Base-by-base conservation (phyloP, 30 jellyfish, hydroid and myxozoan genomes). In the Clytia hemisphaerica region DNA sequence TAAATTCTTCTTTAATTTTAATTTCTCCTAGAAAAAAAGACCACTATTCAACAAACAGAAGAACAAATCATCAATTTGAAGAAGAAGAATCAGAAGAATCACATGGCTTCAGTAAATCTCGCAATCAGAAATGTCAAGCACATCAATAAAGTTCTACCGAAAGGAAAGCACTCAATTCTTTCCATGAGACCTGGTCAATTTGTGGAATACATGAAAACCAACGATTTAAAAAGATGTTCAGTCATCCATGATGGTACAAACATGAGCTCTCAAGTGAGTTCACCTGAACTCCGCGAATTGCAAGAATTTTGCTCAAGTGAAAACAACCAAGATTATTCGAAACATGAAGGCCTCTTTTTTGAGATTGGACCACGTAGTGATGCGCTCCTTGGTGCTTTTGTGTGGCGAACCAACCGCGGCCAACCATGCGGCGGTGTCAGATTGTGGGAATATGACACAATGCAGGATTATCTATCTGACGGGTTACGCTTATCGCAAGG, bases 371-470 rank as follows among this genome's bases (percentile, higher is more conserved):
- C 54, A 60, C 40, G 95, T 60, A 75, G 83, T 70, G 92, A 92
- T 46, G 95, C 95, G 0, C 79, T 83, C 1, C 60, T 83, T 22
- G 92, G 95, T 5, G 92, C 92, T 32, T 83, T 83, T 69, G 87
- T 83, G 22, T 83, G 95, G 95, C 44, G 80, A 44, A 83, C 92
- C 29, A 83, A 83, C 44, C 92, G 95, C 10, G 95, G 95, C 12
- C 95, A 83, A 40, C 92, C 95, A 15, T 84, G 95, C 77, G 95
- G 95, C 24, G 95, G 95, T 0, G 77, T 84, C 5, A 47, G 95
- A 24, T 49, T 84, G 29, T 84, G 95, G 95, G 74, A 71, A 34
- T 84, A 84, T 38, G 58, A 81, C 27, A 58, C 84, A 46, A 61
- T 84, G 93, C 80, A 63, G 40, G 93, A 84, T 18, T 84, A 76